phyloP scores from a whole-genome alignment of 2,113 vertebrate genomes.

The Sinocyclocheilus maitianheensis region DNA sequence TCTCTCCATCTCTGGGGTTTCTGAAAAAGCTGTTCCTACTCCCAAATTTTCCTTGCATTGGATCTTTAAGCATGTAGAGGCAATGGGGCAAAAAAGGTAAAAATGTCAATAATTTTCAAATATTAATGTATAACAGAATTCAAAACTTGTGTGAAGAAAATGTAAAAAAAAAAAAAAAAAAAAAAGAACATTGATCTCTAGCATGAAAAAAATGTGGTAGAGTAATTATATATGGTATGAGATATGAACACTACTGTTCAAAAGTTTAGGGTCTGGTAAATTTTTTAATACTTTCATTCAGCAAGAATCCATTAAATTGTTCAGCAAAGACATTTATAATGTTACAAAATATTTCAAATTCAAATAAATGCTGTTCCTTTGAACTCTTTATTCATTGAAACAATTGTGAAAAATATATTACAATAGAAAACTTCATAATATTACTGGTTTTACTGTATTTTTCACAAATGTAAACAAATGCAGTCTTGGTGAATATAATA shows the following conservation, averaged over 20 bases:
- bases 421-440: too few relatives aligned
- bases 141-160: neutral
- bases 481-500: too few relatives aligned
- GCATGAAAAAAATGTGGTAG: neutral
- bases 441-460: too few relatives aligned
- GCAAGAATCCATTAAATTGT: neutral
- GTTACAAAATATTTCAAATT: neutral
- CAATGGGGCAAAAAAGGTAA: slow-evolving; percentile 14
- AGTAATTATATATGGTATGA: neutral
- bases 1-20: slow-evolving; percentile 97
- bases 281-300: neutral
- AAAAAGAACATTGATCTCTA: neutral
- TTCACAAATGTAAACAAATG: too few relatives aligned
- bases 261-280: neutral
- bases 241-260: neutral
- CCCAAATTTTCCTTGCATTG: slow-evolving; percentile 92
- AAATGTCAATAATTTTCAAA: neutral
- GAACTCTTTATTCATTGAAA: too few relatives aligned
- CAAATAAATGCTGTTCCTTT: too few relatives aligned
- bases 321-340: neutral
- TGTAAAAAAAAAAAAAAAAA: neutral
- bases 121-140: neutral
- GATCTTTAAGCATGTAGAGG: slow-evolving; percentile 79
- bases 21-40: slow-evolving; percentile 89
- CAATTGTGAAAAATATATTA: too few relatives aligned